Conservation (phyloP, 2,888 invertebrate genomes). For the Kuschelorhynchus macadamiae region DNA sequence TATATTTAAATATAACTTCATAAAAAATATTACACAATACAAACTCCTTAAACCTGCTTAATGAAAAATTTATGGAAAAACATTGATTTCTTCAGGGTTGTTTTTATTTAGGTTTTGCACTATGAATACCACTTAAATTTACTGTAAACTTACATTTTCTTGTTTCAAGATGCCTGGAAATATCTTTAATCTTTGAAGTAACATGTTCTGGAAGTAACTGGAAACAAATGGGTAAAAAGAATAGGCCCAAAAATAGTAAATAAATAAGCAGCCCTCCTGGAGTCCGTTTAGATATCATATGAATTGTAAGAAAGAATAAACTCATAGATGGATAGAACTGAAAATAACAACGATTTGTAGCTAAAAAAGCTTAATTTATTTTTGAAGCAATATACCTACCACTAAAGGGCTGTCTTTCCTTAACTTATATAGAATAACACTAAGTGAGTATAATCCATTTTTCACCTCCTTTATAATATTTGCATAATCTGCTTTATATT, state of each 20-base stretch:
- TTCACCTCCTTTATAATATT: slow-evolving; percentile 56
- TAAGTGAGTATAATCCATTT: slow-evolving; percentile 50
- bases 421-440: slow-evolving; percentile 58
- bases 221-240: slow-evolving; percentile 59
- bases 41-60: no score
- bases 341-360: slow-evolving; percentile 48
- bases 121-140: no score
- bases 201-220: slow-evolving; percentile 55
- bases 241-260: slow-evolving; percentile 57
- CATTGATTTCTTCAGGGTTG: no score
- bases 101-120: no score
- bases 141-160: slow-evolving; percentile 52
- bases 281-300: slow-evolving; percentile 63
- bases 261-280: slow-evolving; percentile 48
- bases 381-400: slow-evolving; percentile 25
- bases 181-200: slow-evolving; percentile 50
- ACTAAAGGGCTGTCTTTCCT: slow-evolving; percentile 63
- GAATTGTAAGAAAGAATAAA: slow-evolving; percentile 61
- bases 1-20: no score
- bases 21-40: no score
- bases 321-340: slow-evolving; percentile 67
- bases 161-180: slow-evolving; percentile 52
- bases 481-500: slow-evolving; percentile 52
- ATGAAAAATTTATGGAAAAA: no score
- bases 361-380: slow-evolving; percentile 18